These are phyloP conservation scores for Pempheris klunzingeri DNA, from an alignment of 2,797 vertebrate genomes.

Conservation along the genomic window DNA sequence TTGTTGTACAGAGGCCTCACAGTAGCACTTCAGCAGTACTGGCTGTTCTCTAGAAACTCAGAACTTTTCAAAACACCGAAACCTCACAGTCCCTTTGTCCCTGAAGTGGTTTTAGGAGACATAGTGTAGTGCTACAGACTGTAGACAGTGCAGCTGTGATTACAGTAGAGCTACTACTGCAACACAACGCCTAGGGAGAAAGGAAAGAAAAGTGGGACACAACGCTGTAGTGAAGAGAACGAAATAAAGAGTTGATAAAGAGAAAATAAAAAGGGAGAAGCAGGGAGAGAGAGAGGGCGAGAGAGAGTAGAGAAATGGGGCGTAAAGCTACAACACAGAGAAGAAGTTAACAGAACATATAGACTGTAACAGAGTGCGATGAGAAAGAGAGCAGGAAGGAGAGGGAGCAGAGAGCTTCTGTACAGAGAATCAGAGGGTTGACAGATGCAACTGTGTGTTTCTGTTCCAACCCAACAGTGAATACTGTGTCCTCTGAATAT, in stretches of 20 bases:
- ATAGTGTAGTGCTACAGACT: constrained; percentile 7
- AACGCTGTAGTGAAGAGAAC: constrained; percentile 13
- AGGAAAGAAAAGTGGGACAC: constrained; percentile 37
- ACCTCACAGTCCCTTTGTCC: neutral
- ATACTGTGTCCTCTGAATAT: constrained; percentile 30
- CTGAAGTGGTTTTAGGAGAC: constrained; percentile 1
- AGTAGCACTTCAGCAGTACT: neutral
- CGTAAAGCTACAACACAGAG: neutral
- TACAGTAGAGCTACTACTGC: constrained; percentile 44
- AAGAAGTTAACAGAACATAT: neutral
- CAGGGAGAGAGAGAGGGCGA: neutral
- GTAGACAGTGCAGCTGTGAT: constrained; percentile 46
- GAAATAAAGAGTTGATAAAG: constrained; percentile 31
- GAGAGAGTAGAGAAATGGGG: neutral
- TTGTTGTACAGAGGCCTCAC: no score
- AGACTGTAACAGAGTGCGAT: constrained; percentile 8
- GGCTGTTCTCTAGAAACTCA: neutral
- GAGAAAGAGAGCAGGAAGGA: neutral
- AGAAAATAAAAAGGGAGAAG: neutral
- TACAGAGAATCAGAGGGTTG: neutral
- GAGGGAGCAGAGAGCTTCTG: neutral
- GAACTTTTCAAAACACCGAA: neutral
- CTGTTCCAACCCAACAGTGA: constrained; percentile 17
- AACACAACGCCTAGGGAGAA: constrained; percentile 31
- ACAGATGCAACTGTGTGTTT: neutral